Base-by-base conservation (phyloP, 30 jellyfish, hydroid and myxozoan genomes). In the Cassiopea andromeda region DNA sequence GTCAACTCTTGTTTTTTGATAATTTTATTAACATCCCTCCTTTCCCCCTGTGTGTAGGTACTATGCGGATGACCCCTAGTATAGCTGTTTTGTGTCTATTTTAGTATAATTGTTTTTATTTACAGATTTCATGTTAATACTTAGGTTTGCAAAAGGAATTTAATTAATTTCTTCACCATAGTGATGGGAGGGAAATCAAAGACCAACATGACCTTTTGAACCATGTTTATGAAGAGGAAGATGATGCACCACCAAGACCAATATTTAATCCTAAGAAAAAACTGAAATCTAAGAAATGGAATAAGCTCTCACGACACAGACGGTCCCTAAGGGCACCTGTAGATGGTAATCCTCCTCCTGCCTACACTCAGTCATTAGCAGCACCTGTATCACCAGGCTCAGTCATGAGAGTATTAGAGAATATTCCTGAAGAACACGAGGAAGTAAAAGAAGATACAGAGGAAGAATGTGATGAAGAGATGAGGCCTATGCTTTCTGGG, bases 351-450 rank as follows among this genome's bases (percentile, higher is more conserved):
- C 91, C 93, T 60, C 97, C 97, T 1, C 95, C 97, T 44, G 90
- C 93, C 4, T 92, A 92, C 69, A 57, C 92, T 14, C 89, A 85
- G 19, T 75, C 90, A 5, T 82, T 87, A 6, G 16, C 92, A 16
- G 80, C 92, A 60, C 97, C 97, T 67, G 73, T 85, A 1, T 85
- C 95, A 10, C 98, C 97, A 14, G 93, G 93, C 7, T 84, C 97
- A 19, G 73, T 73, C 17, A 61, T 77, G 75, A 71, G 98, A 61
- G 90, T 90, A 69, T 94, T 94, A 16, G 97, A 88, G 58, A 89
- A 94, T 54, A 94, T 94, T 60, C 98, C 98, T 4, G 98, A 94
- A 74, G 97, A 92, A 48, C 91, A 72, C 19, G 98, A 89, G 59
- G 98, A 94, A 70, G 60, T 48, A 7, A 85, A 84, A 73, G 96